Percentiles rank a stretch among this genome's conserved stretches.
Evolutionary conservation across 1,140 invertebrate genomes (phyloP).

Genomic region (Teleogryllus occipitalis): DNA sequence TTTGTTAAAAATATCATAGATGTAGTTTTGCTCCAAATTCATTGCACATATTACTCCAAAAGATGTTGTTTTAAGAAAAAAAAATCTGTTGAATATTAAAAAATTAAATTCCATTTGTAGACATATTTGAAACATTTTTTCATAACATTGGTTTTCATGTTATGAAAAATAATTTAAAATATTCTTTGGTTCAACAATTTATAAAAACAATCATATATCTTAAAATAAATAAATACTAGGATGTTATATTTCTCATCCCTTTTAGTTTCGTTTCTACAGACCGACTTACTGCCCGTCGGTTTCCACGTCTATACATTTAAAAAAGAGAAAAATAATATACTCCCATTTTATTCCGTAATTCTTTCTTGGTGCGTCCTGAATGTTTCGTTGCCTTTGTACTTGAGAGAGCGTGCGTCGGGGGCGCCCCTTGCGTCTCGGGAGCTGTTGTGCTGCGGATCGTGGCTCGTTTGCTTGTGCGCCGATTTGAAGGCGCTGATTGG

Average conservation of each 20-base stretch:
- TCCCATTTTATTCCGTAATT: too few species aligned
- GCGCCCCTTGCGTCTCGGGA: too few species aligned
- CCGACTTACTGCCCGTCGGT: too few species aligned
- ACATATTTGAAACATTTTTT: neutral
- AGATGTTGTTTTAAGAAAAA: neutral
- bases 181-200: conserved; percentile 1
- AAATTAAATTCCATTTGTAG: neutral
- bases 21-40: neutral
- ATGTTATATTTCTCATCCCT: neutral
- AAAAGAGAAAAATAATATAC: too few species aligned
- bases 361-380: too few species aligned
- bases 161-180: conserved; percentile 3
- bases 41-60: neutral
- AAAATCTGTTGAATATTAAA: neutral
- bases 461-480: too few species aligned
- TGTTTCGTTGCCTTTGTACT: too few species aligned
- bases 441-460: too few species aligned
- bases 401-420: too few species aligned
- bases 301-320: too few species aligned
- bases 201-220: neutral
- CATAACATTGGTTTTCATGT: neutral
- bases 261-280: neutral
- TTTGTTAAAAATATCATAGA: neutral
- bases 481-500: too few species aligned
- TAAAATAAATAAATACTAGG: neutral